These are phyloP conservation scores for Marasmarcha lunaedactyla DNA, from an alignment of 2,888 invertebrate genomes.

Conservation along the genomic window DNA sequence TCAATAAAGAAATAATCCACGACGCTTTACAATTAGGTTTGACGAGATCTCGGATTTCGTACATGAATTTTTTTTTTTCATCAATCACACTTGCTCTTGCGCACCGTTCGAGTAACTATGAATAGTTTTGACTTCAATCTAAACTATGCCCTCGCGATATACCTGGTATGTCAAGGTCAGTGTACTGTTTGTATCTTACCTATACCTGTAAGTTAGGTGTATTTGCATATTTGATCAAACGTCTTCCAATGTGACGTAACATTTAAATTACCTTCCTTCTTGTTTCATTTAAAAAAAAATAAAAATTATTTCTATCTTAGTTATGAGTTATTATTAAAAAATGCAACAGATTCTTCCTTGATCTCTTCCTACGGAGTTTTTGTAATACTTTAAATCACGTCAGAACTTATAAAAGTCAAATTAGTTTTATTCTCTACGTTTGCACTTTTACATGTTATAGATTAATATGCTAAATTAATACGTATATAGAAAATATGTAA, in stretches of 20 bases:
- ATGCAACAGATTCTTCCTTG: no score
- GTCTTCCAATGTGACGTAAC: constrained; percentile 70
- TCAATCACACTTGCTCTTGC: constrained; percentile 31
- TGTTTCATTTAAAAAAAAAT: constrained; percentile 5
- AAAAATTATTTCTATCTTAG: no score
- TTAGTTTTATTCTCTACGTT: constrained; percentile 3
- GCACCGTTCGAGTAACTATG: constrained; percentile 33
- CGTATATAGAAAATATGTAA: not conserved
- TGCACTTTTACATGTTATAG: constrained; percentile 7
- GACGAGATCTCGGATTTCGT: constrained; percentile 51
- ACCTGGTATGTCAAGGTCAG: constrained; percentile 23
- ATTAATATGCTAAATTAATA: constrained; percentile 18
- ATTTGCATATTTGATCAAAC: constrained; percentile 63
- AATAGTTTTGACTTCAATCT: constrained; percentile 23
- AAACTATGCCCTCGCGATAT: constrained; percentile 34
- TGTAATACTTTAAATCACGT: no score
- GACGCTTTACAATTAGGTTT: constrained; percentile 69
- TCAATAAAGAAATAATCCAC: constrained; percentile 51
- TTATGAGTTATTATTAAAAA: no score
- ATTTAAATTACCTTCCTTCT: constrained; percentile 16
- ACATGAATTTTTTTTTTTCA: not conserved
- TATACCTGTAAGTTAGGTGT: constrained; percentile 47
- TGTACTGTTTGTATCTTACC: constrained; percentile 54
- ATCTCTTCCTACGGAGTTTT: no score
- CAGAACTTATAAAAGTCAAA: no score